Evolutionary conservation across 2,888 invertebrate genomes (phyloP), one percentile per base, ranked within the genome.

Genomic region (Phortica okadai): DNA sequence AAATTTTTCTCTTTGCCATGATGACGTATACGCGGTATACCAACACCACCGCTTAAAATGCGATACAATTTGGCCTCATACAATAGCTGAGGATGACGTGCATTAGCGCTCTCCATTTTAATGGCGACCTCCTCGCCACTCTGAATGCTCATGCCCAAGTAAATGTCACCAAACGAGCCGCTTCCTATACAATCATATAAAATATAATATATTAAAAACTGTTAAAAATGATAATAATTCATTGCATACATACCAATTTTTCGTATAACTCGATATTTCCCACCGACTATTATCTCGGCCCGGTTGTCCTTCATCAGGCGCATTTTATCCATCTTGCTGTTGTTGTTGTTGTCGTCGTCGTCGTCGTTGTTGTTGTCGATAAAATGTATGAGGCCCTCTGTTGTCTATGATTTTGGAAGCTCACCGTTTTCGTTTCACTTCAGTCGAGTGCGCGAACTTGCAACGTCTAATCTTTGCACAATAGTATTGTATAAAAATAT

Each of bases 41-140:
- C 97, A 90, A 97, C 94, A 91, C 98, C 98, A 90, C 99, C 99
- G 92, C 98, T 97, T 92, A 99, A 95, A 92, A 99, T 96, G 93
- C 98, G 97, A 93, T 99, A 99, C 84, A 99, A 94, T 94, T 99
- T 97, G 92, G 98, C 98, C 93, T 99, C 99, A 92, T 99, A 99
- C 84, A 99, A 95, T 87, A 99, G 95, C 92, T 99, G 99, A 58
- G 99, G 99, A 93, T 99, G 99, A 88, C 99, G 96, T 81, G 99
- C 99, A 92, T 97, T 96, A 86, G 97, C 94, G 89, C 96, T 97
- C 94, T 99, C 99, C 92, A 99, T 94, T 93, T 99, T 99, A 83
- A 99, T 98, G 88, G 99, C 99, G 87, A 99, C 99, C 94, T 99
- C 99, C 95, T 97, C 97, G 92, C 97, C 97, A 93, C 96, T 97